Percentiles rank a stretch among this genome's conserved stretches.
These are phyloP conservation scores for Sphaerophoria taeniata DNA, from an alignment of 2,888 invertebrate species.

Conservation along the genomic window DNA sequence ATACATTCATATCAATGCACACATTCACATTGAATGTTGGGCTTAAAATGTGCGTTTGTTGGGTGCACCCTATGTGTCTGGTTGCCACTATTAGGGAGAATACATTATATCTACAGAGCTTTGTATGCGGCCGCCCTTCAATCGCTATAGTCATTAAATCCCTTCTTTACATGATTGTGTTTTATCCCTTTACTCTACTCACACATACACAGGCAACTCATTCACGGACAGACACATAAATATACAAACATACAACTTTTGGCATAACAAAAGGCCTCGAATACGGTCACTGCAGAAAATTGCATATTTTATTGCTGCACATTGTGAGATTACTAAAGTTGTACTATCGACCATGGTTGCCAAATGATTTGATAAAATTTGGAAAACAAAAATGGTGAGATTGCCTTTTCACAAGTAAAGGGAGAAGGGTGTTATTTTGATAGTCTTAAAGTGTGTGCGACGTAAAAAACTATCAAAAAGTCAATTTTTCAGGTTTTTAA, in stretches of 20 bases:
- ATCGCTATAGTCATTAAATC: slow-evolving; percentile 9
- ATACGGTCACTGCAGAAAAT: slow-evolving; percentile 74
- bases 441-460: too few species aligned
- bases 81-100: slow-evolving; percentile 54
- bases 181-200: background rate
- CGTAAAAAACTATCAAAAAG: too few species aligned
- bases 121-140: background rate
- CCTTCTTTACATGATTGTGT: background rate
- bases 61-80: slow-evolving; percentile 67
- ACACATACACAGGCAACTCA: background rate
- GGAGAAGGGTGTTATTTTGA: too few species aligned
- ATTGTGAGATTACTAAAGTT: slow-evolving; percentile 67
- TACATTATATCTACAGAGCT: background rate
- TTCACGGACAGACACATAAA: slow-evolving; percentile 5
- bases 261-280: slow-evolving; percentile 68
- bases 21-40: slow-evolving; percentile 6
- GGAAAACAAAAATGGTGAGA: too few species aligned
- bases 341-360: slow-evolving; percentile 34
- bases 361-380: background rate
- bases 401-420: too few species aligned
- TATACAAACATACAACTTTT: background rate
- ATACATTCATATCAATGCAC: background rate
- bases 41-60: slow-evolving; percentile 48
- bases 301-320: slow-evolving; percentile 74
- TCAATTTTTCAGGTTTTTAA: too few species aligned